A percentile compares a stretch with the other conserved stretches of the same genome.
phyloP scores from a whole-genome alignment of 2,888 invertebrate species.

The Ornithoptera alexandrae region DNA sequence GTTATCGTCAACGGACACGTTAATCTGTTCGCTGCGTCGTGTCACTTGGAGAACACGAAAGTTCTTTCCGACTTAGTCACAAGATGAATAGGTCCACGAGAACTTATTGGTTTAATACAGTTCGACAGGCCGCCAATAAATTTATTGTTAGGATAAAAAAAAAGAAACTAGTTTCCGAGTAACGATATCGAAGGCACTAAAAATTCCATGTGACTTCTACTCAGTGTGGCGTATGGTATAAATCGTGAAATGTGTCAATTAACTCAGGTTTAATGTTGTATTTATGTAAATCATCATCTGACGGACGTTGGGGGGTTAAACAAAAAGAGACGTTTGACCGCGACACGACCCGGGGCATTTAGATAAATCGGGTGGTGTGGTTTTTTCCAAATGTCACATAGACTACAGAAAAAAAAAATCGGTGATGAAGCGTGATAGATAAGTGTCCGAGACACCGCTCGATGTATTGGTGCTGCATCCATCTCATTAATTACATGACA shows the following conservation, averaged over 20 bases:
- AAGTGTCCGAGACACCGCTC: slow-evolving; percentile 29
- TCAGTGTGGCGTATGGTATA: slow-evolving; percentile 59
- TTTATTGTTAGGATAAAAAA: slow-evolving; percentile 41
- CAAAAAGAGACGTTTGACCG: slow-evolving; percentile 57
- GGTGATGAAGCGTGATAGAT: slow-evolving; percentile 30
- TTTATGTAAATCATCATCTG: slow-evolving; percentile 71
- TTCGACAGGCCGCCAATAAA: slow-evolving; percentile 34
- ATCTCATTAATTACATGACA: slow-evolving; percentile 26
- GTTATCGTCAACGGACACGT: slow-evolving; percentile 19
- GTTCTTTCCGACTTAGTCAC: slow-evolving; percentile 15
- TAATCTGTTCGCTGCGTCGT: slow-evolving; percentile 11
- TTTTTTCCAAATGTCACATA: slow-evolving; percentile 50
- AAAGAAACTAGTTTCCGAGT: slow-evolving; percentile 48
- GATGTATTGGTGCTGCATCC: slow-evolving; percentile 6
- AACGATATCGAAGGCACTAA: slow-evolving; percentile 47
- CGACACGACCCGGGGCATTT: slow-evolving; percentile 51
- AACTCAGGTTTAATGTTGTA: slow-evolving; percentile 74
- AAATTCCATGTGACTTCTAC: slow-evolving; percentile 57
- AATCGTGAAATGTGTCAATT: slow-evolving; percentile 78
- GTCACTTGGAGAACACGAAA: slow-evolving; percentile 8
- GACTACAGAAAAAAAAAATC: slow-evolving; percentile 35
- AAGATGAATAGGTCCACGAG: slow-evolving; percentile 21
- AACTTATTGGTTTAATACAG: slow-evolving; percentile 28
- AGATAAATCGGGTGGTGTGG: slow-evolving; percentile 46
- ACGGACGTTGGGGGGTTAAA: slow-evolving; percentile 58